These are phyloP conservation scores for Emmelina monodactyla DNA, from an alignment of 2,888 invertebrate genomes.

Conservation along the genomic window DNA sequence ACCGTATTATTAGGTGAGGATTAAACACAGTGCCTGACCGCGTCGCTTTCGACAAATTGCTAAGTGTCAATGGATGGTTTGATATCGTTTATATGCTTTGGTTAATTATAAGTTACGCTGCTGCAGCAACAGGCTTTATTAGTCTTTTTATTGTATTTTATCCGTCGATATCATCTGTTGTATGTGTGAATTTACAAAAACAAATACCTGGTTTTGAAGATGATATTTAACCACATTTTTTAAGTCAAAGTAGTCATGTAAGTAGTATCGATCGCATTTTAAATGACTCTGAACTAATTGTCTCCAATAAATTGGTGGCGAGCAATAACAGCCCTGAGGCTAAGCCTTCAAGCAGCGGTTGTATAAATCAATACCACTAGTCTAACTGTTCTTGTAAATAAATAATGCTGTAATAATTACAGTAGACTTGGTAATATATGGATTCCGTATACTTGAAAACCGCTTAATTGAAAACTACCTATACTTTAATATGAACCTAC, in stretches of 20 bases:
- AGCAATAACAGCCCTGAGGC: conserved; percentile 25
- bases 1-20: conserved; percentile 51
- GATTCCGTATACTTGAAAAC: no score
- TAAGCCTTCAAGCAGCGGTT: conserved; percentile 26
- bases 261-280: conserved; percentile 30
- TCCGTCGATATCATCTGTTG: no score
- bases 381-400: no score
- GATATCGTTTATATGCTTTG: conserved; percentile 29
- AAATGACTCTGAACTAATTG: conserved; percentile 34
- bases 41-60: conserved; percentile 48
- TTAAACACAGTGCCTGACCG: conserved; percentile 36
- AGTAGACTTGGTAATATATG: no score
- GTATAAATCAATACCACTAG: conserved; percentile 45
- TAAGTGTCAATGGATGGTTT: conserved; percentile 38
- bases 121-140: background rate
- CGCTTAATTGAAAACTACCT: no score
- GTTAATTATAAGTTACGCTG: conserved; percentile 22
- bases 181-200: no score
- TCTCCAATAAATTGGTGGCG: conserved; percentile 39
- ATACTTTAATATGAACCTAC: no score
- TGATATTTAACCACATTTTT: no score
- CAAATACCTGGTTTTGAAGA: no score
- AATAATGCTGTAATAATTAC: no score
- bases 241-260: no score
- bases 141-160: no score